A percentile compares a stretch with the other conserved stretches of the same genome.
Conservation (phyloP, 2,797 vertebrate species). For the Falco peregrinus region DNA sequence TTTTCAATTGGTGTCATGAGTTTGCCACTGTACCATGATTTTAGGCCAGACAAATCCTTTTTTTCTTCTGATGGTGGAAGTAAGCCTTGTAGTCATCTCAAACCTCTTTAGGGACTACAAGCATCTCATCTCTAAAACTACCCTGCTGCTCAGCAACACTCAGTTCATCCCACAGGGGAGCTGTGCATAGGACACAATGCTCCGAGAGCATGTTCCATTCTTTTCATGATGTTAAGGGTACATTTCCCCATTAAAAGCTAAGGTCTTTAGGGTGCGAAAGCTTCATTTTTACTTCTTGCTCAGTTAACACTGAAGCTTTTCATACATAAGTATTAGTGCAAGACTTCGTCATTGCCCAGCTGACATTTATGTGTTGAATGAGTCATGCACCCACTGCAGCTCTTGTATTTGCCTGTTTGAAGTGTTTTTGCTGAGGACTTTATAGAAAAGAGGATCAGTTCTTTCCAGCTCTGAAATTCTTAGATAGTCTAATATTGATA, state of each 20-base stretch:
- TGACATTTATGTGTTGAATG: background rate
- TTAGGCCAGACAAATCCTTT: background rate
- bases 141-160: background rate
- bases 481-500: background rate
- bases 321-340: background rate
- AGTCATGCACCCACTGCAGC: background rate
- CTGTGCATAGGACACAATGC: background rate
- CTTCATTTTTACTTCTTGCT: background rate
- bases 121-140: background rate
- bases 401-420: background rate
- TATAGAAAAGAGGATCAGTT: background rate
- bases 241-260: background rate
- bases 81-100: background rate
- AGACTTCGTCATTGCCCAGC: background rate
- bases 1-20: background rate
- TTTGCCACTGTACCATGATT: background rate
- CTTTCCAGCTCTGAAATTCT: background rate
- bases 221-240: background rate
- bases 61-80: background rate
- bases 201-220: background rate
- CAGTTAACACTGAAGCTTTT: background rate
- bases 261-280: background rate
- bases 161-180: background rate
- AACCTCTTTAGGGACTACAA: background rate
- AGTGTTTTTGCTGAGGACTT: background rate